These are phyloP conservation scores for Eulemur rufifrons DNA, from an alignment of 2,113 vertebrate genomes.

Conservation along the genomic window DNA sequence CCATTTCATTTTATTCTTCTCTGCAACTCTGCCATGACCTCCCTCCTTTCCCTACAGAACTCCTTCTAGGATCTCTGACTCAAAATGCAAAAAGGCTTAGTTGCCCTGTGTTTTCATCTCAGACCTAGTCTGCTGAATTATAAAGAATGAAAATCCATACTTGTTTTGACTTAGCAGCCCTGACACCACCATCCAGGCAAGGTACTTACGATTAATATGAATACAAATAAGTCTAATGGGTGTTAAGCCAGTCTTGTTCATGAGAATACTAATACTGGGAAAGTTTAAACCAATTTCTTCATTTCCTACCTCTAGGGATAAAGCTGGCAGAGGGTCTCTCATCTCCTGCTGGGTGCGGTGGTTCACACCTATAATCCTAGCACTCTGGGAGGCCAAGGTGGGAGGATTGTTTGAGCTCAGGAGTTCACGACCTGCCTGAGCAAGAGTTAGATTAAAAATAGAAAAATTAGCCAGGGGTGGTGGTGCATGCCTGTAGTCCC, in stretches of 20 bases:
- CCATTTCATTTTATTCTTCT: not conserved
- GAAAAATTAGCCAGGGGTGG: no score
- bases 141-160: not conserved
- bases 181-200: not conserved
- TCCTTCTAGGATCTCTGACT: not conserved
- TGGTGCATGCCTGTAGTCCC: no score
- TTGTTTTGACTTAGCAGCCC: not conserved
- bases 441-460: no score
- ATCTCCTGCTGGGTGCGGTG: no score
- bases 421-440: no score
- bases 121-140: not conserved
- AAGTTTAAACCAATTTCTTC: not conserved
- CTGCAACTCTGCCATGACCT: not conserved
- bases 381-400: no score
- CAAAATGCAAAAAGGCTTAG: not conserved
- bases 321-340: no score
- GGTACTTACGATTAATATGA: not conserved
- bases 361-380: no score
- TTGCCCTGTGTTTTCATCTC: not conserved
- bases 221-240: not conserved
- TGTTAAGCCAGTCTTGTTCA: not conserved
- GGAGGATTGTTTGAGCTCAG: no score
- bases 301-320: not conserved
- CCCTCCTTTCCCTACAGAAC: not conserved
- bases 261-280: not conserved